Evolutionary conservation across 2,888 invertebrate species (phyloP).

Genomic region (Actias luna): DNA sequence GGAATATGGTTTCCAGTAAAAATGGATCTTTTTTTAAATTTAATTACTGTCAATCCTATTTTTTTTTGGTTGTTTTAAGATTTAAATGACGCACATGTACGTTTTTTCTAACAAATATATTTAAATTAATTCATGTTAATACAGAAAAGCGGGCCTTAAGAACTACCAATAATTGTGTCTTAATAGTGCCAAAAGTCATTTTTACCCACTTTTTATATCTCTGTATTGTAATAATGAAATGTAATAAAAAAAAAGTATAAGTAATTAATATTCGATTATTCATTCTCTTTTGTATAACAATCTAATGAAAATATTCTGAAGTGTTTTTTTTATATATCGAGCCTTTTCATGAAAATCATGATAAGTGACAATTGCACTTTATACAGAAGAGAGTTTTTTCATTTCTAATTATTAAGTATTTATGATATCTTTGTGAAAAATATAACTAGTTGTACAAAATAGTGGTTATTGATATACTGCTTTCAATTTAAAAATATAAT

Average conservation of each 20-base stretch:
- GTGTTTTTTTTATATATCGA: no score
- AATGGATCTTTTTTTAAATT: no score
- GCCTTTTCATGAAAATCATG: no score
- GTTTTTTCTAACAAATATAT: no score
- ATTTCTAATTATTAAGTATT: no score
- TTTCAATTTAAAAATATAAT: no score
- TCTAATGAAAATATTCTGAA: neutral
- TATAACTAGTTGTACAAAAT: no score
- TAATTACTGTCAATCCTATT: neutral
- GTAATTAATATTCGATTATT: slow-evolving; percentile 10
- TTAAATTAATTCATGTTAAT: neutral
- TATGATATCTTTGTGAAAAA: no score
- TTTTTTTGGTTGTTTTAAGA: neutral
- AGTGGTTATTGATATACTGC: no score
- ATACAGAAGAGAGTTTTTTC: no score
- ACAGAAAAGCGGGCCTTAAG: slow-evolving; percentile 5
- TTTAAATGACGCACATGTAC: neutral
- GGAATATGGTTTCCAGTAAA: no score
- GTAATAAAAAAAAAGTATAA: slow-evolving; percentile 7
- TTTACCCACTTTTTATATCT: slow-evolving; percentile 40
- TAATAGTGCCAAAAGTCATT: slow-evolving; percentile 61
- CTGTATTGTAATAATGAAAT: slow-evolving; percentile 31
- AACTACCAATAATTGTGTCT: slow-evolving; percentile 47
- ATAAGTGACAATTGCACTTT: no score
- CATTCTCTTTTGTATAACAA: slow-evolving; percentile 18